Evolutionary conservation across 1,140 invertebrate species (phyloP), one percentile per base, ranked within the genome.

Genomic region (Andrena cerasifolii): DNA sequence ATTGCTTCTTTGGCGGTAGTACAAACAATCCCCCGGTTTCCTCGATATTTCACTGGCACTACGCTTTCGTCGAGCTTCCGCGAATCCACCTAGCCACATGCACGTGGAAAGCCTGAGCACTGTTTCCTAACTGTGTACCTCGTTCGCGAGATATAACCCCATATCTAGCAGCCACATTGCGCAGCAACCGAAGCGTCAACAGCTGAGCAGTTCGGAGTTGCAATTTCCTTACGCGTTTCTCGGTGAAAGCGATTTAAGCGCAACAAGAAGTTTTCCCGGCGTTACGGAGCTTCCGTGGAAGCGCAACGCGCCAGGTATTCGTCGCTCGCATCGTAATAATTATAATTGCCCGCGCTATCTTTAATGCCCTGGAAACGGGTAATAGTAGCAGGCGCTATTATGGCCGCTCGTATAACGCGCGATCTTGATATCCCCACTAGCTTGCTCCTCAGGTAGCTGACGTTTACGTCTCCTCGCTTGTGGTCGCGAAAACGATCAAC

Each of bases 271-370:
- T n/a, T n/a, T 53, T 76, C 49, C 36, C n/a, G 45, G 74, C 58
- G 70, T 73, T 88, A 84, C 80, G 81, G 82, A 86, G 72, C 86
- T 89, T 85, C 85, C 79, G 82, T 85, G 85, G 82, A 80, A 82
- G 73, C 79, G 75, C 75, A 86, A 84, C 79, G 26, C 79, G 71
- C 45, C 33, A 31, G 49, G 63, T 75, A 67, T 49, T 73, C 78
- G 71, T 76, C 26, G 62, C 76, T 85, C 81, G 77, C 86, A 71
- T 90, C 82, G 80, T 90, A 91, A 92, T 90, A 66, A 91, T 89
- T 86, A 90, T 91, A 91, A 91, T 91, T 91, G 85, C 86, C 77
- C 78, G 77, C 81, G 85, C 87, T 91, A 91, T 92, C 90, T 91
- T 91, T 89, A 91, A 91, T 91, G 86, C 88, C 79, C 85, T 88